Conservation (phyloP, 1,140 invertebrate genomes). For the Drosophila kurseongensis region DNA sequence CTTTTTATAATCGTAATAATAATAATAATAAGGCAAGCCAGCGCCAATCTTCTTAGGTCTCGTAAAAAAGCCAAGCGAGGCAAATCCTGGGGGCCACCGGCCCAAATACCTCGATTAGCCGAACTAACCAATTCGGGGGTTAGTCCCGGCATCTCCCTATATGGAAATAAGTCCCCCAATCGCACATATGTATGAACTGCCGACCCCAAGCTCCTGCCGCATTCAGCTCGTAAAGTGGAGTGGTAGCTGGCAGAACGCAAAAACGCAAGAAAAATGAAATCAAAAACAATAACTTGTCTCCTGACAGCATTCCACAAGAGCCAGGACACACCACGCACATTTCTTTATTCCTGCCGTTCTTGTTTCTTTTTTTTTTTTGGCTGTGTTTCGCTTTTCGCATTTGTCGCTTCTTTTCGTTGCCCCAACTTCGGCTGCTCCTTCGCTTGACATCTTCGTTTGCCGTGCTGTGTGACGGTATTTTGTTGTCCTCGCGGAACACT, state of each 20-base stretch:
- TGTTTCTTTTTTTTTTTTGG: conserved; percentile 11
- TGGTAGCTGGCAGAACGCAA: conserved; percentile 37
- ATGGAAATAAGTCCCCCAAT: conserved; percentile 72
- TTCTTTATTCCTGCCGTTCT: conserved; percentile 20
- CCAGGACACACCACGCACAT: conserved; percentile 67
- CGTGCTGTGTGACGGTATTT: conserved; percentile 47
- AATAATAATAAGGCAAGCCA: conserved; percentile 57
- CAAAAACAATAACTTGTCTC: conserved; percentile 83
- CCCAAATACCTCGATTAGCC: conserved; percentile 76
- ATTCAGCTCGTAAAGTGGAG: conserved; percentile 52
- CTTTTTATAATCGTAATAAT: conserved; percentile 69
- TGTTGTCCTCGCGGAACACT: conserved; percentile 28
- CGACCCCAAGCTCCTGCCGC: conserved; percentile 7
- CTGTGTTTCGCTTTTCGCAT: conserved; percentile 29
- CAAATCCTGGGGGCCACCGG: conserved; percentile 49
- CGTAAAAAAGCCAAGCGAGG: conserved; percentile 51
- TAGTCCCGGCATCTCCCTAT: conserved; percentile 34
- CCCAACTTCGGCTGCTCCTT: conserved; percentile 46
- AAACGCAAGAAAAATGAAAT: conserved; percentile 78
- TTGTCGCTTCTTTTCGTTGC: conserved; percentile 38
- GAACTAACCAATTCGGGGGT: conserved; percentile 74
- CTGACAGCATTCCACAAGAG: conserved; percentile 81
- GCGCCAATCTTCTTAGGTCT: conserved; percentile 53
- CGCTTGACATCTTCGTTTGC: conserved; percentile 77
- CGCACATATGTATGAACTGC: conserved; percentile 47